phyloP scores from a whole-genome alignment of 2,888 invertebrate species.

The Stomorhina lunata region DNA sequence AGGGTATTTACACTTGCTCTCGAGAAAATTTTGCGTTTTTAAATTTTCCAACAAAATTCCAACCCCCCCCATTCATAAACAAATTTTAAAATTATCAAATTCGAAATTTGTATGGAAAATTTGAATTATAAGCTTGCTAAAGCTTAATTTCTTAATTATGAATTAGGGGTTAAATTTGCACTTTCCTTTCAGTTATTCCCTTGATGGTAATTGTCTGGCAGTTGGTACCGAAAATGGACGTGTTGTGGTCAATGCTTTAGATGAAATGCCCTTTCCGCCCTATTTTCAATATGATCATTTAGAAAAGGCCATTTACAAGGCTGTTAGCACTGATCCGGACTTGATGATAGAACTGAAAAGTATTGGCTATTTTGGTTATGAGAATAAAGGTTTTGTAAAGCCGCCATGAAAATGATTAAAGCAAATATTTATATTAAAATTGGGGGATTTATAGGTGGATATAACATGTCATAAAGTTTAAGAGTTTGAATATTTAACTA shows the following conservation, averaged over 20 bases:
- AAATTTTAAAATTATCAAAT: no score
- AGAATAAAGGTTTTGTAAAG: constrained; percentile 56
- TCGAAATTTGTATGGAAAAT: no score
- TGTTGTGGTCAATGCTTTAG: constrained; percentile 85
- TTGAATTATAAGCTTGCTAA: no score
- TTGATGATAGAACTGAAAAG: constrained; percentile 84
- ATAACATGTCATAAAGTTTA: no score
- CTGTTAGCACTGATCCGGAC: constrained; percentile 84
- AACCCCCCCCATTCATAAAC: no score
- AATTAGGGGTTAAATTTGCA: no score
- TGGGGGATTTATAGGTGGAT: background rate
- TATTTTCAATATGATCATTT: constrained; percentile 85
- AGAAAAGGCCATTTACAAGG: constrained; percentile 84
- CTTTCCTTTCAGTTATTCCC: constrained; percentile 81
- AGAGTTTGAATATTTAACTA: no score
- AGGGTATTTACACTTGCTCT: no score
- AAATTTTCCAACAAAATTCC: no score
- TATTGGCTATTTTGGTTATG: constrained; percentile 79
- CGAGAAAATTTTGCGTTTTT: no score
- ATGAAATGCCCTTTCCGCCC: constrained; percentile 87
- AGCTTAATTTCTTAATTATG: no score
- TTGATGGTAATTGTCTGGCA: constrained; percentile 85
- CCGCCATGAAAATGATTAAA: background rate
- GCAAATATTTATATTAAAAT: background rate
- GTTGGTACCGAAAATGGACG: constrained; percentile 86